Percentiles rank a stretch among this genome's conserved stretches.
Evolutionary conservation across 2,797 vertebrate genomes (phyloP).

Genomic region (Kryptolebias ocellatus): DNA sequence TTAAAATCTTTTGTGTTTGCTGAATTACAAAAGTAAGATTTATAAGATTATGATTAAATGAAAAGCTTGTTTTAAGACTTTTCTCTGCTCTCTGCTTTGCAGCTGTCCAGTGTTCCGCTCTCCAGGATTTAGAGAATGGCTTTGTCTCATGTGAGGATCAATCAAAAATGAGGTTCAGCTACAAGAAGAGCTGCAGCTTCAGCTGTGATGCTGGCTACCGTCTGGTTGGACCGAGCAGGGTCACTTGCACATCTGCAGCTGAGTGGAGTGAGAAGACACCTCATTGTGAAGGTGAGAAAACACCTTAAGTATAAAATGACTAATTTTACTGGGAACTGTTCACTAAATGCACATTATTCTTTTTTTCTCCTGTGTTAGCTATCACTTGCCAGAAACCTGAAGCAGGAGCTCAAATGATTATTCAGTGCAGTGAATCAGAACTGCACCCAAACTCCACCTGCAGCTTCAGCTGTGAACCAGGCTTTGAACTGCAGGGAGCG

Average conservation of each 20-base stretch:
- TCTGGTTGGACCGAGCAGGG: conserved; percentile 63
- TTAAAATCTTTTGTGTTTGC: background rate
- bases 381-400: conserved; percentile 64
- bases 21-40: background rate
- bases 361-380: conserved; percentile 34
- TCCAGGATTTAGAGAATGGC: conserved; percentile 54
- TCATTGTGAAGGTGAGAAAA: conserved; percentile 76
- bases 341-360: background rate
- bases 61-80: conserved; percentile 7
- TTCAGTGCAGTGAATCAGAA: conserved; percentile 63
- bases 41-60: background rate
- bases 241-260: conserved; percentile 77
- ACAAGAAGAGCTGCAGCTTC: conserved; percentile 79
- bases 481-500: conserved; percentile 70
- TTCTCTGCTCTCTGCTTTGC: conserved; percentile 7
- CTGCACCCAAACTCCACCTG: conserved; percentile 73
- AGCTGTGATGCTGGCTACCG: conserved; percentile 74
- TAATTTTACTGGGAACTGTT: background rate
- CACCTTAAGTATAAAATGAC: background rate
- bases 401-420: conserved; percentile 24
- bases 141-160: conserved; percentile 69
- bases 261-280: conserved; percentile 77
- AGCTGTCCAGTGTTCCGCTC: conserved; percentile 70
- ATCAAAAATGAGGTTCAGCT: conserved; percentile 59
- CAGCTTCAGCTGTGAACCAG: conserved; percentile 74